Percentiles rank a stretch among this genome's conserved stretches.
These are phyloP conservation scores for Rotaria sp. DNA, from an alignment of 2,888 invertebrate genomes.

Conservation along the genomic window DNA sequence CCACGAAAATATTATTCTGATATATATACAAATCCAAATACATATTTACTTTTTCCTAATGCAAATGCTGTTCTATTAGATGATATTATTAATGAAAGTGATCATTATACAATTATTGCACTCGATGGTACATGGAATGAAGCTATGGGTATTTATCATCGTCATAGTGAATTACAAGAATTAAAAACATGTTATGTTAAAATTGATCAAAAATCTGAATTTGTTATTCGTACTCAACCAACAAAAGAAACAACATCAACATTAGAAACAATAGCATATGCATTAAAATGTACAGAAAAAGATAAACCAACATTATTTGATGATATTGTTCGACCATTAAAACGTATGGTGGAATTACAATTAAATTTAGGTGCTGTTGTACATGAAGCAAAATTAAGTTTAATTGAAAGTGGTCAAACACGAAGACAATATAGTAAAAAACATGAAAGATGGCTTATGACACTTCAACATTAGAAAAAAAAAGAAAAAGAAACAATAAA, in stretches of 20 bases:
- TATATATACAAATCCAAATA: slow-evolving; percentile 34
- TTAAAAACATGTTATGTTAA: slow-evolving; percentile 32
- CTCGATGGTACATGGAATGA: slow-evolving; percentile 40
- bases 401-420: neutral
- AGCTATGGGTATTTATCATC: slow-evolving; percentile 39
- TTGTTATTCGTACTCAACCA: slow-evolving; percentile 38
- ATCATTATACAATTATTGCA: slow-evolving; percentile 34
- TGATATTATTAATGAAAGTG: slow-evolving; percentile 13
- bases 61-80: slow-evolving; percentile 32
- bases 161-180: slow-evolving; percentile 28
- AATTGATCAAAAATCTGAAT: slow-evolving; percentile 35
- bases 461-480: neutral
- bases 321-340: slow-evolving; percentile 17
- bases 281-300: neutral
- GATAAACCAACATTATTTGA: neutral
- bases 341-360: slow-evolving; percentile 13
- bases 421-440: neutral
- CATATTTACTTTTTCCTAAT: slow-evolving; percentile 35
- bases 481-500: neutral
- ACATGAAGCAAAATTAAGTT: neutral
- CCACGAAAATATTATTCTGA: slow-evolving; percentile 24
- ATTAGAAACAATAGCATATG: slow-evolving; percentile 32
- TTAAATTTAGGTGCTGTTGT: neutral
- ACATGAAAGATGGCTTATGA: neutral
- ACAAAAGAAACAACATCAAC: slow-evolving; percentile 39